These are phyloP conservation scores for Thoracochromis brauschi DNA, from an alignment of 2,113 vertebrate genomes.

Conservation along the genomic window DNA sequence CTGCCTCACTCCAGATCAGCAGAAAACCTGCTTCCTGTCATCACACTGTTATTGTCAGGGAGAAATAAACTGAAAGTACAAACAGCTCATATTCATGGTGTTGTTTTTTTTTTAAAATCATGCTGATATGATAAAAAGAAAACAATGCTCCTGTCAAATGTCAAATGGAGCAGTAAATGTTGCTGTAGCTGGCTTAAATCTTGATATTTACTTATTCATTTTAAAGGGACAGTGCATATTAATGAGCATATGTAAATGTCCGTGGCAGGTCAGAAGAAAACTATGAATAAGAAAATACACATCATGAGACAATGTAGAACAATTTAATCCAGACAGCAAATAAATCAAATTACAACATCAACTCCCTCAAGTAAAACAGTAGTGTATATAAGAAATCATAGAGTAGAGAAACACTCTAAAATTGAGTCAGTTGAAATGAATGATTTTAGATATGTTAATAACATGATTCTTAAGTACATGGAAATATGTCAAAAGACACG, in stretches of 20 bases:
- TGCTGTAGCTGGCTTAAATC: background rate
- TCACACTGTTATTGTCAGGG: slow-evolving; percentile 7
- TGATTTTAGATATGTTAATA: background rate
- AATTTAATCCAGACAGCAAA: background rate
- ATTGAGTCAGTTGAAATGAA: background rate
- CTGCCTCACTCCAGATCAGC: slow-evolving; percentile 14
- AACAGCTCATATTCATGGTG: background rate
- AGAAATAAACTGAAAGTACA: background rate
- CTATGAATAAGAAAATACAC: background rate
- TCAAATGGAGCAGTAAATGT: background rate
- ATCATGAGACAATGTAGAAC: background rate
- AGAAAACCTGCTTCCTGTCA: slow-evolving; percentile 43
- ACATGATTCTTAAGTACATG: background rate
- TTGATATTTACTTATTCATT: background rate
- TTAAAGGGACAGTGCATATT: background rate
- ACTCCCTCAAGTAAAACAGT: background rate
- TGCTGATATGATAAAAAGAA: background rate
- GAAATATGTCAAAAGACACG: background rate
- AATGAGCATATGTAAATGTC: background rate
- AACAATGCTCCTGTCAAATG: background rate
- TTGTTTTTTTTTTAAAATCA: background rate
- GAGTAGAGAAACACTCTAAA: background rate
- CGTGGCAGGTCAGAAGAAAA: background rate
- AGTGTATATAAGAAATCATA: background rate
- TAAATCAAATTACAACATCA: background rate